phyloP scores from a whole-genome alignment of 2,888 invertebrate genomes.

The Papilio elwesi region DNA sequence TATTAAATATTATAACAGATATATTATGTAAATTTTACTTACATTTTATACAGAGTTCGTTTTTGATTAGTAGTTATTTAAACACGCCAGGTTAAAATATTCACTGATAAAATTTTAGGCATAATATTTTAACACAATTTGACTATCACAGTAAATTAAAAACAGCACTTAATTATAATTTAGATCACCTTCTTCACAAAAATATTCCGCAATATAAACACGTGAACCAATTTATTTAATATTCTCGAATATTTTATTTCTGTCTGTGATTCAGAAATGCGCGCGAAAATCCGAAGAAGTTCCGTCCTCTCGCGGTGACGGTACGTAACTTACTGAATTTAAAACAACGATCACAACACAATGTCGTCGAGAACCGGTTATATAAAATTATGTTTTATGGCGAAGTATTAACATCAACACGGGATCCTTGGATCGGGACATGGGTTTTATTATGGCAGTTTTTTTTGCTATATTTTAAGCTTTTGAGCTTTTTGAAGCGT shows the following conservation, averaged over 20 bases:
- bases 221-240: not conserved
- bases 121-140: not conserved
- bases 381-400: constrained; percentile 17
- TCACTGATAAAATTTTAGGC: not conserved
- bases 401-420: not conserved
- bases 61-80: not conserved
- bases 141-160: not conserved
- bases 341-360: not conserved
- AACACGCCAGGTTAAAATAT: not conserved
- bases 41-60: not conserved
- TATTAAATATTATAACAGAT: too few species aligned
- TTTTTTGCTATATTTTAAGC: too few species aligned
- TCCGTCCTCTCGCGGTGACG: not conserved
- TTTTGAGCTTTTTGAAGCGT: too few species aligned
- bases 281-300: not conserved
- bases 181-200: not conserved
- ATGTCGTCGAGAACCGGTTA: constrained; percentile 25
- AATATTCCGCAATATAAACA: not conserved
- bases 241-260: not conserved
- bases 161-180: not conserved
- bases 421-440: not conserved
- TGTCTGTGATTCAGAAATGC: not conserved
- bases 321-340: constrained; percentile 22
- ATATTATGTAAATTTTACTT: not conserved
- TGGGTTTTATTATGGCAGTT: too few species aligned